Percentiles rank a stretch among this genome's conserved stretches.
These are phyloP conservation scores for Therioaphis trifolii DNA, from an alignment of 2,888 invertebrate species.

Conservation along the genomic window DNA sequence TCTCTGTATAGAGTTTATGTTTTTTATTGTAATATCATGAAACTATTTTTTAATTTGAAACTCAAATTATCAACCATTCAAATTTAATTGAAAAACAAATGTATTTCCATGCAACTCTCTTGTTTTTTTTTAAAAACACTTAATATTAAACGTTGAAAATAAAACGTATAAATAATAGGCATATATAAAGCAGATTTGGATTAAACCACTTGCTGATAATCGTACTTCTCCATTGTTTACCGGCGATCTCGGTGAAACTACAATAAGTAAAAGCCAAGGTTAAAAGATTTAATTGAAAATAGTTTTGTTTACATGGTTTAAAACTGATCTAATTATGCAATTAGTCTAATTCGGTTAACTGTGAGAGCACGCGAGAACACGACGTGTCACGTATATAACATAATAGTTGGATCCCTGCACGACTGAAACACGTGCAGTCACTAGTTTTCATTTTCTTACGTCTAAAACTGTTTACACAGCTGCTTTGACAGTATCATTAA, in stretches of 20 bases:
- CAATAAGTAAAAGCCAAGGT: neutral
- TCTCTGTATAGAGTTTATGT: too few species aligned
- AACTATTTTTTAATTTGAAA: too few species aligned
- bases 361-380: neutral
- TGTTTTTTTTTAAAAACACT: too few species aligned
- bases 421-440: neutral
- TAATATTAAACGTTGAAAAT: too few species aligned
- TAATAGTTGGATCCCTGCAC: neutral
- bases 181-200: too few species aligned
- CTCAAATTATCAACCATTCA: too few species aligned
- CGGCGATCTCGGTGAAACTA: too few species aligned
- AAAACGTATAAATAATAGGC: too few species aligned
- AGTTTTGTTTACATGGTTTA: neutral
- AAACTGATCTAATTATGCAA: conserved; percentile 15
- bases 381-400: neutral
- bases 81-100: too few species aligned
- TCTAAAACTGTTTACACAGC: neutral
- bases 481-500: neutral
- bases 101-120: too few species aligned
- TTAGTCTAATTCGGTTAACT: conserved; percentile 20
- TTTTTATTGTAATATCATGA: too few species aligned
- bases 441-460: neutral
- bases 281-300: neutral
- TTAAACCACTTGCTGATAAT: neutral
- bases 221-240: too few species aligned